Conservation (phyloP, 2,888 invertebrate genomes). For the Dolomedes plantarius region DNA sequence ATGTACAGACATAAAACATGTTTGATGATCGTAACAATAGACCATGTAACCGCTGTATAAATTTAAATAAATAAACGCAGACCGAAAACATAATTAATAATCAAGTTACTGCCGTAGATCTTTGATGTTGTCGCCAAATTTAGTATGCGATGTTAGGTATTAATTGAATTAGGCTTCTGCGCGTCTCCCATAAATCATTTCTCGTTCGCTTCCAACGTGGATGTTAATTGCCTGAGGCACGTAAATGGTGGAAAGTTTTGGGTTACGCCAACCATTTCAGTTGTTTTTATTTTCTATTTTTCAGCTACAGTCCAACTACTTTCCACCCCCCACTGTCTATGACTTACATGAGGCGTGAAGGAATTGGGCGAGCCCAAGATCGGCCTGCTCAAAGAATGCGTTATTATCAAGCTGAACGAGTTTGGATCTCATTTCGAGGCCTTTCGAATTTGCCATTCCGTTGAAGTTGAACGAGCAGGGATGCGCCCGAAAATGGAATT, state of each 20-base stretch:
- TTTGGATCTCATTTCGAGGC: not conserved
- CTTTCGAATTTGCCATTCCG: not conserved
- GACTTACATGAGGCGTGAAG: constrained; percentile 1
- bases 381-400: not conserved
- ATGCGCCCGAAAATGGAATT: not conserved
- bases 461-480: not conserved
- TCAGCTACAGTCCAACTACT: not conserved
- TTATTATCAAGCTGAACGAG: not conserved
- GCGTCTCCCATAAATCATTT: constrained; percentile 55
- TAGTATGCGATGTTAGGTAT: constrained; percentile 59
- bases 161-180: constrained; percentile 63
- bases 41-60: constrained; percentile 64
- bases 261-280: constrained; percentile 15
- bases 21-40: constrained; percentile 65
- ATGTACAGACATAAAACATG: constrained; percentile 54
- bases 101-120: constrained; percentile 49
- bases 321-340: not conserved
- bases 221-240: constrained; percentile 51
- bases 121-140: constrained; percentile 63
- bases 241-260: constrained; percentile 29
- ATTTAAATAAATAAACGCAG: constrained; percentile 66
- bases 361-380: not conserved
- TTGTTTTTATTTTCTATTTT: constrained; percentile 17
- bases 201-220: constrained; percentile 45
- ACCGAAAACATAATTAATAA: constrained; percentile 57